These are phyloP conservation scores for Horisme vitalbata DNA, from an alignment of 2,888 invertebrate species.

Conservation along the genomic window DNA sequence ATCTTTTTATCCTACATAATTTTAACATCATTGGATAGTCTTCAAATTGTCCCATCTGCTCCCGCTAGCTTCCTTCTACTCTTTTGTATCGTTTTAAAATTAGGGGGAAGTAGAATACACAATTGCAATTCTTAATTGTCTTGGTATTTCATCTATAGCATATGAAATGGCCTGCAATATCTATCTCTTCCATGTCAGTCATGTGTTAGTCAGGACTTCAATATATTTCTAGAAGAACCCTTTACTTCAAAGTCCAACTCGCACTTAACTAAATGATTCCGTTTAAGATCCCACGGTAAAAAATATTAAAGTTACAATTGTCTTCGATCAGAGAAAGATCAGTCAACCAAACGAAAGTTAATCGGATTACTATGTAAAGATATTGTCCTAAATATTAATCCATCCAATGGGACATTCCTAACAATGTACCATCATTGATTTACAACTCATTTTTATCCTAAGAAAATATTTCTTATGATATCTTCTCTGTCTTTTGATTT, in stretches of 20 bases:
- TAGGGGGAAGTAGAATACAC: no score
- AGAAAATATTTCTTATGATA: constrained; percentile 24
- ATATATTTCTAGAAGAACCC: constrained; percentile 4
- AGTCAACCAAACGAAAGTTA: constrained; percentile 58
- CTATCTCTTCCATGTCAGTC: no score
- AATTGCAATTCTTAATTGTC: no score
- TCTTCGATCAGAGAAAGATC: constrained; percentile 55
- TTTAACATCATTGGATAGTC: no score
- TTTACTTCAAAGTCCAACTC: background rate
- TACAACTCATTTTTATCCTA: constrained; percentile 33
- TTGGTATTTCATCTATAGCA: no score
- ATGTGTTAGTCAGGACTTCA: no score
- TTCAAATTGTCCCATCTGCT: no score
- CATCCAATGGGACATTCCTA: constrained; percentile 46
- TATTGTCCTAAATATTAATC: constrained; percentile 62
- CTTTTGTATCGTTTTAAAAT: no score
- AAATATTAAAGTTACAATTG: constrained; percentile 50
- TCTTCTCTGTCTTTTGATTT: constrained; percentile 27
- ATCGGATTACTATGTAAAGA: constrained; percentile 70
- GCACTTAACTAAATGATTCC: constrained; percentile 23
- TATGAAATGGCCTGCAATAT: no score
- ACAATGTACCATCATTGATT: constrained; percentile 50
- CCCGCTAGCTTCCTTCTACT: no score
- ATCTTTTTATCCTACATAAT: no score
- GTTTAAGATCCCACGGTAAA: constrained; percentile 46